phyloP scores from a whole-genome alignment of 1,140 invertebrate species.

The Chrysomallon squamiferum region DNA sequence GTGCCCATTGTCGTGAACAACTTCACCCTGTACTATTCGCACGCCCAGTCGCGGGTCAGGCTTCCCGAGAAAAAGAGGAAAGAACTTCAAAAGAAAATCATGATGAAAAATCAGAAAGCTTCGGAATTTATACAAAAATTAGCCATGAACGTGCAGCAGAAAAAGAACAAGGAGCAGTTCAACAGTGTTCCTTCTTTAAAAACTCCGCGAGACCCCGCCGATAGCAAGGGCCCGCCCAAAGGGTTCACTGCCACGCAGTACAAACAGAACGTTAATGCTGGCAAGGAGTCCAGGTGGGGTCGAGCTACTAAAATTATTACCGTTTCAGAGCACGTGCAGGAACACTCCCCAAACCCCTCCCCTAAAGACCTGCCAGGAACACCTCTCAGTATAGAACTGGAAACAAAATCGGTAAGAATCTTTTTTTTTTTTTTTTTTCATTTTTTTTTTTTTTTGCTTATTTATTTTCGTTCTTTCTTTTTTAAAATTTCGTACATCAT shows the following conservation, averaged over 20 bases:
- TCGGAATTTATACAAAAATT: constrained; percentile 45
- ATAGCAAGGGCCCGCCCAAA: constrained; percentile 4
- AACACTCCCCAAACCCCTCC: neutral
- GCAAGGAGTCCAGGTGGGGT: neutral
- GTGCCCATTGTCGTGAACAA: constrained; percentile 98
- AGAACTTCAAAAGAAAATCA: constrained; percentile 49
- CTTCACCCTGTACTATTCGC: constrained; percentile 97
- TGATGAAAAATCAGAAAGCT: constrained; percentile 49
- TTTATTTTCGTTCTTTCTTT: too few species aligned
- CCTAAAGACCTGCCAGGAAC: constrained; percentile 4
- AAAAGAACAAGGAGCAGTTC: constrained; percentile 9
- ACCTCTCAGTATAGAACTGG: constrained; percentile 1
- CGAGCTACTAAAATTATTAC: neutral
- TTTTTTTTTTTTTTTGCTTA: too few species aligned
- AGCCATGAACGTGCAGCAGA: constrained; percentile 35
- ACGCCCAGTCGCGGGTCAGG: constrained; percentile 57
- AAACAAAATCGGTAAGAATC: constrained; percentile 8
- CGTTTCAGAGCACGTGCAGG: neutral
- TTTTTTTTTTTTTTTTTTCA: neutral
- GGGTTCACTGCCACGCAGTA: neutral
- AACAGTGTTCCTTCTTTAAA: neutral
- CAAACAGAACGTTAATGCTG: too few species aligned
- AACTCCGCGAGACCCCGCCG: neutral
- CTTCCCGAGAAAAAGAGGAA: constrained; percentile 51
- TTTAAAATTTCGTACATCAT: too few species aligned